These are phyloP conservation scores for Aspidiotus rigidus DNA, from an alignment of 2,888 invertebrate genomes.

Conservation along the genomic window DNA sequence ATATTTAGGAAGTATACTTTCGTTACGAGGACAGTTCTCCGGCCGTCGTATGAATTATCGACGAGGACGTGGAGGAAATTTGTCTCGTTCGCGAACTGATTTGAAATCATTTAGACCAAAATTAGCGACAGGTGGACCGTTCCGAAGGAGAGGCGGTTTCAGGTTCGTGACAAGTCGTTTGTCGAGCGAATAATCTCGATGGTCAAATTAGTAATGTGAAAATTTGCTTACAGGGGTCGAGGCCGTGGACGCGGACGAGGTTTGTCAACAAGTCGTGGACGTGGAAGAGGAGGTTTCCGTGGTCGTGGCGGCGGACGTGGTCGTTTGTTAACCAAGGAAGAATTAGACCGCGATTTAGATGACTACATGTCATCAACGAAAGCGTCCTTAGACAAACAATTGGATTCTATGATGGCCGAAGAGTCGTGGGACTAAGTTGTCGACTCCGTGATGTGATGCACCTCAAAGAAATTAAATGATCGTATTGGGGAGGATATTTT, in stretches of 20 bases:
- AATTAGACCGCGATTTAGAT: constrained; percentile 38
- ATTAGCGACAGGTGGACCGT: constrained; percentile 5
- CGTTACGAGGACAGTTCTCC: constrained; percentile 14
- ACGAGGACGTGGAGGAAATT: constrained; percentile 14
- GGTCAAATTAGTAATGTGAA: neutral
- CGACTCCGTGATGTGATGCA: no score
- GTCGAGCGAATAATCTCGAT: neutral
- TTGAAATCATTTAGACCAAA: constrained; percentile 18
- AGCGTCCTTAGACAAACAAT: constrained; percentile 36
- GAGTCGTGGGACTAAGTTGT: constrained; percentile 34
- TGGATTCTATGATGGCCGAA: constrained; percentile 36
- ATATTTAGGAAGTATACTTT: constrained; percentile 8
- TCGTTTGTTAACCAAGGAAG: constrained; percentile 36
- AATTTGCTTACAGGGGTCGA: neutral
- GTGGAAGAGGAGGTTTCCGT: constrained; percentile 13
- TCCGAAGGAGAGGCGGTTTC: constrained; percentile 4
- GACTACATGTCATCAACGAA: constrained; percentile 38
- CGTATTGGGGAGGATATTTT: no score
- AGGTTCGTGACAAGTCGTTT: neutral
- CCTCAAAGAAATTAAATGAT: no score
- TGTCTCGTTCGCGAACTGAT: neutral
- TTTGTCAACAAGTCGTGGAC: neutral
- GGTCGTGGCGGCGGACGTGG: constrained; percentile 33
- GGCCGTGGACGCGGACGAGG: constrained; percentile 13
- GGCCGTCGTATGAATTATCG: constrained; percentile 5